phyloP scores from a whole-genome alignment of 2,888 invertebrate species.

The Stratiomys singularior region DNA sequence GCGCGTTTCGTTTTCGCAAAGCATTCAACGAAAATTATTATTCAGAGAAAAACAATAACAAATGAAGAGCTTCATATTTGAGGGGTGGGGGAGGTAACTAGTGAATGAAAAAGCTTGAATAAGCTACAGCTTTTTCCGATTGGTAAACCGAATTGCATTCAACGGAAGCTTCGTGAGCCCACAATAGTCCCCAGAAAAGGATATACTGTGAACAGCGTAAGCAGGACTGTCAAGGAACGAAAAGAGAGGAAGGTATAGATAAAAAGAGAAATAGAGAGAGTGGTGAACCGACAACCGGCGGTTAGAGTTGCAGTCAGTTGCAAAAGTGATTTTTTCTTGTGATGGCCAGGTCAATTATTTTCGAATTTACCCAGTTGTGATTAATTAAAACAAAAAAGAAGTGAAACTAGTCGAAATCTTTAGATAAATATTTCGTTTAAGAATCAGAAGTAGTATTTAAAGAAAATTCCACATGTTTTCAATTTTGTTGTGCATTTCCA shows the following conservation, averaged over 20 bases:
- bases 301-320: conserved; percentile 40
- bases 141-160: background rate
- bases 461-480: no score
- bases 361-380: background rate
- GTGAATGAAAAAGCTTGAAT: background rate
- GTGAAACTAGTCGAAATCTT: no score
- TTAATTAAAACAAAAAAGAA: background rate
- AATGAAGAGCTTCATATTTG: no score
- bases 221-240: no score
- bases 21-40: no score
- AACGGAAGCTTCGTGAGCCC: conserved; percentile 5
- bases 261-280: background rate
- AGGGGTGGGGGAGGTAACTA: no score
- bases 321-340: conserved; percentile 37
- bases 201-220: background rate
- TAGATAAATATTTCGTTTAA: no score
- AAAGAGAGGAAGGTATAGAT: no score
- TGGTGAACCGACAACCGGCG: conserved; percentile 7
- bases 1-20: no score
- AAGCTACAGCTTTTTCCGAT: background rate
- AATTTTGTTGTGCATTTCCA: background rate
- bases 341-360: conserved; percentile 40
- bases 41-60: no score
- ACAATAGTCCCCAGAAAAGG: background rate
- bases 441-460: no score